Base-by-base conservation (phyloP, 2,888 invertebrate species). In the Luffia ferchaultella region DNA sequence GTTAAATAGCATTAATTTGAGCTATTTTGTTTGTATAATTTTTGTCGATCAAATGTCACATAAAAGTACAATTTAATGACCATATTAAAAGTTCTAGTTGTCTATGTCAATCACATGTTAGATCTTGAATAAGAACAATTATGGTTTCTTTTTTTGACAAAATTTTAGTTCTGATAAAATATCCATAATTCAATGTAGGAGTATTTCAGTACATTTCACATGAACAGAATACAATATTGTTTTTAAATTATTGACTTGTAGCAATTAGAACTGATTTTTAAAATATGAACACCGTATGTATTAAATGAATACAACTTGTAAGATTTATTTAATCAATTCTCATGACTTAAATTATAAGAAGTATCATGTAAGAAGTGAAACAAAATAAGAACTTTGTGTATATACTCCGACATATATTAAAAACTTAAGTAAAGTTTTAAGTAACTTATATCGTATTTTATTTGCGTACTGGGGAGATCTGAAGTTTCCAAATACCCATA, bases 391-490 rank as follows among this genome's bases (percentile, higher is more conserved):
- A 30, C 30, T 30, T 30, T 30, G 73, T 80, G 78, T 82, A 80
- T 76, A 82, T 83, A 82, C 70, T 77, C 79, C 75, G 76, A 68
- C 75, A 79, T 78, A 79, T 74, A 78, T 76, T 68, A 65, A 62
- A 65, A 70, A 70, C 71, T 71, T 77, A 82, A 80, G 79, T 76
- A 84, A 80, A 84, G 76, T 80, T 77, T 79, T 77, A 79, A 78
- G 77, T 77, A 76, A 78, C 63, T 75, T 72, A 72, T 63, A 59
- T 61, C 67, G 77, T 67, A 74, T 82, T 82, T 83, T 68, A 78
- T 82, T 80, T 78, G 56, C 52, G 58, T 63, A 71, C 83, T 85
- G 85, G 30, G 12, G 86, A 87, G 79, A 78, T 80, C 78, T 78
- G 79, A 79, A 74, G 67, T 68, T 63, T 54, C 54, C 54, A 57